Percentiles rank a stretch among this genome's conserved stretches.
These are phyloP conservation scores for Rotaria magnacalcarata DNA, from an alignment of 2,888 invertebrate genomes.

Conservation along the genomic window DNA sequence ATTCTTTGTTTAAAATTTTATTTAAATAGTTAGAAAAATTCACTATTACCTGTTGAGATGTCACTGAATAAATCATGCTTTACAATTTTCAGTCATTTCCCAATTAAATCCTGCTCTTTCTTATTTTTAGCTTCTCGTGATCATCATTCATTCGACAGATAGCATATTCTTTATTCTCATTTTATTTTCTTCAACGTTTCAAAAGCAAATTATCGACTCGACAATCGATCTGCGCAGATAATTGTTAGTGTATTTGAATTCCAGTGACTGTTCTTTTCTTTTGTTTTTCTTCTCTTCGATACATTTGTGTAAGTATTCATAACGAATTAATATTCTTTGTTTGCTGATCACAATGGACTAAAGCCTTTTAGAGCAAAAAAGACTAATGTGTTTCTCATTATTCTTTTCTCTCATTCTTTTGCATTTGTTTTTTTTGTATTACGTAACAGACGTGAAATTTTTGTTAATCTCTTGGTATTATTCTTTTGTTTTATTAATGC, in stretches of 20 bases:
- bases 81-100: too few species aligned
- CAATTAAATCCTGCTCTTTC: too few species aligned
- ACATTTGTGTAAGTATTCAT: neutral
- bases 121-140: slow-evolving; percentile 12
- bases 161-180: neutral
- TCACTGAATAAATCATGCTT: too few species aligned
- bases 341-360: neutral
- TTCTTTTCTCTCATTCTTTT: neutral
- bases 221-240: slow-evolving; percentile 3
- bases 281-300: neutral
- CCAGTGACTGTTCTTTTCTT: neutral
- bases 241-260: neutral
- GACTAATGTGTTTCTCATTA: neutral
- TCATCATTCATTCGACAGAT: slow-evolving; percentile 3
- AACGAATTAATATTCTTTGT: neutral
- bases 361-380: neutral
- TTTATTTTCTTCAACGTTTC: neutral
- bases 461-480: neutral
- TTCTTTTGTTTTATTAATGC: neutral
- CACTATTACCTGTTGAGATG: too few species aligned
- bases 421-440: neutral
- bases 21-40: too few species aligned
- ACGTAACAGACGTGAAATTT: neutral
- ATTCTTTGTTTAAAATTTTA: too few species aligned
- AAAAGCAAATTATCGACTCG: neutral